A percentile compares a stretch with the other conserved stretches of the same genome.
Evolutionary conservation across 2,797 vertebrate species (phyloP).

Genomic region (Gallirallus australis): DNA sequence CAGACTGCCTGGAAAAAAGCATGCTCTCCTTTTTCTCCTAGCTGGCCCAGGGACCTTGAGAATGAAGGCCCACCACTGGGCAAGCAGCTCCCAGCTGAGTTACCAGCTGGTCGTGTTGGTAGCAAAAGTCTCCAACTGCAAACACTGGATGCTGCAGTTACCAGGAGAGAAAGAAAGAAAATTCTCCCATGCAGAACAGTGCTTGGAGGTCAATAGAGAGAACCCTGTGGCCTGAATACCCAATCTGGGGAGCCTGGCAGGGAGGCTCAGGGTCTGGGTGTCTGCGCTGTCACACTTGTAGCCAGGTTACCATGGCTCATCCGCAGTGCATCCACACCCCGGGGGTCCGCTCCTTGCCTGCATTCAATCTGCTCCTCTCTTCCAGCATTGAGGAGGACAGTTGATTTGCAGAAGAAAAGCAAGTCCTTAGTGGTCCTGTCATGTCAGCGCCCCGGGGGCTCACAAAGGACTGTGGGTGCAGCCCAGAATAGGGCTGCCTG

Average conservation of each 20-base stretch:
- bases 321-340: neutral
- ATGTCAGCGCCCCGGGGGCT: neutral
- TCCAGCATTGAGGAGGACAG: neutral
- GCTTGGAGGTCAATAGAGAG: constrained; percentile 29
- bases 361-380: neutral
- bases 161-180: constrained; percentile 31
- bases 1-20: neutral
- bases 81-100: neutral
- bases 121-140: neutral
- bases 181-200: constrained; percentile 61
- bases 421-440: constrained; percentile 26
- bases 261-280: neutral
- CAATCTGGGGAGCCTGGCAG: constrained; percentile 37
- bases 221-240: constrained; percentile 57
- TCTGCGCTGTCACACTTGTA: constrained; percentile 48
- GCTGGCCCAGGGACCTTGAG: neutral
- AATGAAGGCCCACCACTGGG: neutral
- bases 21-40: neutral
- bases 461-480: constrained; percentile 1
- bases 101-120: neutral
- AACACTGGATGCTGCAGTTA: neutral
- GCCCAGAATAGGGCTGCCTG: neutral
- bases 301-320: constrained; percentile 66
- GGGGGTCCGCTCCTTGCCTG: neutral
- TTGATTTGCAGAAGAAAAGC: constrained; percentile 45